Base-by-base conservation (phyloP, 1,140 invertebrate species). In the Achroia grisella region DNA sequence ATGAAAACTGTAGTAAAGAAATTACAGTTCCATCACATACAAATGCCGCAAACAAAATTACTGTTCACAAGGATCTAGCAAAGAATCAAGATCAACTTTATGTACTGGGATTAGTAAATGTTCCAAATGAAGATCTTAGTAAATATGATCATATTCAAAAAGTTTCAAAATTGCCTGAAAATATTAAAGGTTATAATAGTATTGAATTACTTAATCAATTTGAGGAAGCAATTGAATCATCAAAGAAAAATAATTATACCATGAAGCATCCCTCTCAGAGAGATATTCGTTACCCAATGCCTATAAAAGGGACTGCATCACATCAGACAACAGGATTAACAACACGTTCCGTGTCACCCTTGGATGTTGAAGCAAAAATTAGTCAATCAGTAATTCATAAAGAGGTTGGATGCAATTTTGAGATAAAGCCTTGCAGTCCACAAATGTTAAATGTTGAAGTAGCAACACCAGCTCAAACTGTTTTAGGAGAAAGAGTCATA, bases 341-440 rank as follows among this genome's bases (percentile, higher is more conserved):
- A 28, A 57, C 65, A 15, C 66, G 82, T 4, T 71, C 82, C 32
- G 14, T 79, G 33, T 83, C 82, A 41, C 82, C 82, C 28, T 62
- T 87, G 43, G 86, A 87, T 72, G 84, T 87, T 13, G 86, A 87
- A 67, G 74, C 84, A 31, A 87, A 87, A 71, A 87, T 87, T 50
- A 87, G 80, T 57, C 86, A 87, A 50, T 87, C 86, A 27, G 73
- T 87, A 11, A 87, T 87, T 53, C 85, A 86, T 44, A 87, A 87
- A 67, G 86, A 87, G 58, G 86, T 86, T 34, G 75, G 83, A 11
- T 87, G 83, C 59, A 87, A 87, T 62, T 87, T 87, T 75, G 86
- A 87, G 76, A 86, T 87, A 48, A 85, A 80, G 52, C 86, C 83
- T 17, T 86, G 80, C 52, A 87, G 83, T 66, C 86, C 86, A 17